Evolutionary conservation across 2,797 vertebrate genomes (phyloP).

Genomic region (Acestrorhynchus altus): DNA sequence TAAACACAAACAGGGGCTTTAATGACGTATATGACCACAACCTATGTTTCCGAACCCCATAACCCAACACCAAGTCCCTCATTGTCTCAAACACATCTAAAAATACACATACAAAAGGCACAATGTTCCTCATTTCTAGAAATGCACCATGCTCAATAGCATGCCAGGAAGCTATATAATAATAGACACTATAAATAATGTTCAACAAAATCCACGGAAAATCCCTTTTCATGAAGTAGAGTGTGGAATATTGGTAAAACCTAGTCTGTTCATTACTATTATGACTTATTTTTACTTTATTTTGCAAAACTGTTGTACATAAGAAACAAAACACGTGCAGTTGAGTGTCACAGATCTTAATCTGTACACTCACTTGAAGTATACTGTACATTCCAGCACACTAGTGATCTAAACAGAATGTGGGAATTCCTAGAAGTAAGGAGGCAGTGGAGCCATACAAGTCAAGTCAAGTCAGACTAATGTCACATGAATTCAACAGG

Average conservation of each 20-base stretch:
- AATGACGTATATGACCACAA: background rate
- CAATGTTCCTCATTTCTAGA: slow-evolving; percentile 4
- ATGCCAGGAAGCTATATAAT: background rate
- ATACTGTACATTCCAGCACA: background rate
- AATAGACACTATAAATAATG: background rate
- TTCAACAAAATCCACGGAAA: background rate
- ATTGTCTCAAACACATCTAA: background rate
- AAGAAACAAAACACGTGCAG: background rate
- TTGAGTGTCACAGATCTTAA: background rate
- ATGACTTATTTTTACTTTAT: too few relatives aligned
- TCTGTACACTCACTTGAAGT: background rate
- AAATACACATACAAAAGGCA: background rate
- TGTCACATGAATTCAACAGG: background rate
- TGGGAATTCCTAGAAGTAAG: background rate
- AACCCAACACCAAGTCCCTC: background rate
- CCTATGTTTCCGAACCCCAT: slow-evolving; percentile 5
- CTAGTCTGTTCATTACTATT: too few relatives aligned
- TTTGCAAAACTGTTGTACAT: background rate
- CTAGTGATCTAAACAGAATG: background rate
- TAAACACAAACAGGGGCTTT: background rate
- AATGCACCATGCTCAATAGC: background rate
- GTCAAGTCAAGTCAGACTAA: background rate
- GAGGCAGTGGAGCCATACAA: background rate
- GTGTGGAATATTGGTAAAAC: background rate
- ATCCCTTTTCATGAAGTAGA: background rate